A percentile compares a stretch with the other conserved stretches of the same genome.
Conservation (phyloP, 1,140 invertebrate genomes). For the Drosophila aff. region DNA sequence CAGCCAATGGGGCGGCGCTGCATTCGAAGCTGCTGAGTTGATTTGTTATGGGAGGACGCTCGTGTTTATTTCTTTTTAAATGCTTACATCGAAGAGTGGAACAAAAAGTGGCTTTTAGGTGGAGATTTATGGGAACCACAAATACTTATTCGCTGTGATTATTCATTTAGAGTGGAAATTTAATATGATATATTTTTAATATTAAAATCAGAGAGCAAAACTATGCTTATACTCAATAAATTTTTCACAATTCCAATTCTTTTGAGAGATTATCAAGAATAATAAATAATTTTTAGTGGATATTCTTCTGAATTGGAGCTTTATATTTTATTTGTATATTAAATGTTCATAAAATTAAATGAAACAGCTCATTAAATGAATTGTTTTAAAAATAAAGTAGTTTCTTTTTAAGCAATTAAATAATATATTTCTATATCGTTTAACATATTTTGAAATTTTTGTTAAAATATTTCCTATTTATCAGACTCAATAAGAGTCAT, state of each 20-base stretch:
- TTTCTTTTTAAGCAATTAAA: too few relatives aligned
- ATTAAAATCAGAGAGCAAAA: neutral
- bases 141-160: neutral
- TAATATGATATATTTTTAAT: neutral
- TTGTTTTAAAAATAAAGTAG: too few relatives aligned
- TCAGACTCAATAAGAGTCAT: too few relatives aligned
- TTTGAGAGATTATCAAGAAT: neutral
- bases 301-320: neutral
- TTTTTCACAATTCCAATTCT: too few relatives aligned
- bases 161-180: neutral
- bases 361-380: too few relatives aligned
- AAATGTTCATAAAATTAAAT: neutral
- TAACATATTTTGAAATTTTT: too few relatives aligned
- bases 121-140: slow-evolving; percentile 18
- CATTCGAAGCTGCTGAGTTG: slow-evolving; percentile 22
- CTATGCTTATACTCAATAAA: neutral
- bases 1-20: slow-evolving; percentile 43
- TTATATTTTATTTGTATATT: neutral
- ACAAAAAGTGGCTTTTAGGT: neutral
- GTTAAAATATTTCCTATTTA: too few relatives aligned
- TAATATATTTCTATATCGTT: too few relatives aligned
- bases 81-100: slow-evolving; percentile 9
- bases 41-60: slow-evolving; percentile 24
- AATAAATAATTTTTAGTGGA: neutral
- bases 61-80: slow-evolving; percentile 29